Evolutionary conservation across 2,888 invertebrate species (phyloP).

Genomic region (Nemotelus pantherinus): DNA sequence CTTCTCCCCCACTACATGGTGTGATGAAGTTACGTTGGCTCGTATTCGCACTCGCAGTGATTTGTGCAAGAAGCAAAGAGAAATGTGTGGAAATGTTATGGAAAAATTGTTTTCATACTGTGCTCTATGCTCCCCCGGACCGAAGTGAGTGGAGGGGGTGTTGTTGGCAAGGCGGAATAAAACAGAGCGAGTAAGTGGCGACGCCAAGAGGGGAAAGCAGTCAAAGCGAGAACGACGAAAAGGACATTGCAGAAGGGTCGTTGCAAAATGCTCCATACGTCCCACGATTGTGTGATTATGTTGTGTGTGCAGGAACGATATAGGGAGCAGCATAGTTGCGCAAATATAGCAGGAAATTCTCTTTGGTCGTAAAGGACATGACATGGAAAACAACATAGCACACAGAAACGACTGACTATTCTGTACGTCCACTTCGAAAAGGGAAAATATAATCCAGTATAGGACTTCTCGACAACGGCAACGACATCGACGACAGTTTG

Average conservation of each 20-base stretch:
- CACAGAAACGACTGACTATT: conserved; percentile 18
- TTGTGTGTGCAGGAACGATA: conserved; percentile 29
- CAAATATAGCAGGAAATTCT: conserved; percentile 37
- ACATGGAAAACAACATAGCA: not conserved
- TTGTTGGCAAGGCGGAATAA: not conserved
- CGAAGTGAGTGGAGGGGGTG: not conserved
- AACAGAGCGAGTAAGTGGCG: not conserved
- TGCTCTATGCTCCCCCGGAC: conserved; percentile 19
- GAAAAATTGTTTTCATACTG: conserved; percentile 36
- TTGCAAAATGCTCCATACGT: conserved; percentile 24
- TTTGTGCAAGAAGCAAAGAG: conserved; percentile 37
- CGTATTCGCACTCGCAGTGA: conserved; percentile 8
- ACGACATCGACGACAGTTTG: conserved; percentile 40
- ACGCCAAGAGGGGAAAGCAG: conserved; percentile 7
- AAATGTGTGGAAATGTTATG: conserved; percentile 35
- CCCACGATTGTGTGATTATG: conserved; percentile 27
- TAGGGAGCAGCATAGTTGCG: conserved; percentile 35
- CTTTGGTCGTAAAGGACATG: conserved; percentile 8
- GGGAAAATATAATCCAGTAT: conserved; percentile 47
- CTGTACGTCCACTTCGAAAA: conserved; percentile 30
- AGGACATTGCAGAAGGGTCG: conserved; percentile 37
- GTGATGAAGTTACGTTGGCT: not conserved
- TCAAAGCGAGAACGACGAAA: conserved; percentile 18
- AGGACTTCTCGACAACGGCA: conserved; percentile 46
- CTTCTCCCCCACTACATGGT: not conserved